These are phyloP conservation scores for Serilophus lunatus DNA, from an alignment of 2,113 vertebrate genomes.

Conservation along the genomic window DNA sequence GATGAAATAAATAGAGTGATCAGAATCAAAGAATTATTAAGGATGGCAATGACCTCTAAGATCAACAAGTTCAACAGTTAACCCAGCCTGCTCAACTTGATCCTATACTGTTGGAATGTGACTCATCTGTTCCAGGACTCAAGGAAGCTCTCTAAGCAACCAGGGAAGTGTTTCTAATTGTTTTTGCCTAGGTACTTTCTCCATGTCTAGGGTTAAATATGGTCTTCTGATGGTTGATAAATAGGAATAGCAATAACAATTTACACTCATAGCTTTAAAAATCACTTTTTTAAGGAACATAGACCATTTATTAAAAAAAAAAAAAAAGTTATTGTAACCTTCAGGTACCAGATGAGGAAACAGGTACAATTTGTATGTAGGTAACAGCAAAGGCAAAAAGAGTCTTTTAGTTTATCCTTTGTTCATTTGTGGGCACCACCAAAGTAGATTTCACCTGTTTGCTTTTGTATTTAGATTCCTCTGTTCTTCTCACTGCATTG, in stretches of 20 bases:
- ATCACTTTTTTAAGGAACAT: background rate
- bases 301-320: background rate
- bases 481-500: background rate
- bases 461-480: background rate
- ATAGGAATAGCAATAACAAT: background rate
- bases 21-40: background rate
- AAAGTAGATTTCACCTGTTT: background rate
- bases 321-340: background rate
- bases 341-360: background rate
- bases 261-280: background rate
- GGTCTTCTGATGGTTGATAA: background rate
- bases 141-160: background rate
- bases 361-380: background rate
- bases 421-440: background rate
- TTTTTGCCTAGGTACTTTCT: background rate
- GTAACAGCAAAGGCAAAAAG: background rate
- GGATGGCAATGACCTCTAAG: background rate
- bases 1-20: background rate
- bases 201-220: background rate
- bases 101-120: background rate
- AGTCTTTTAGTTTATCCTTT: background rate
- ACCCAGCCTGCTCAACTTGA: background rate
- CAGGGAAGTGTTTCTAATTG: background rate
- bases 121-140: background rate
- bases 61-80: background rate